phyloP scores from a whole-genome alignment of 2,113 vertebrate genomes.

The Micronycteris hirsuta region DNA sequence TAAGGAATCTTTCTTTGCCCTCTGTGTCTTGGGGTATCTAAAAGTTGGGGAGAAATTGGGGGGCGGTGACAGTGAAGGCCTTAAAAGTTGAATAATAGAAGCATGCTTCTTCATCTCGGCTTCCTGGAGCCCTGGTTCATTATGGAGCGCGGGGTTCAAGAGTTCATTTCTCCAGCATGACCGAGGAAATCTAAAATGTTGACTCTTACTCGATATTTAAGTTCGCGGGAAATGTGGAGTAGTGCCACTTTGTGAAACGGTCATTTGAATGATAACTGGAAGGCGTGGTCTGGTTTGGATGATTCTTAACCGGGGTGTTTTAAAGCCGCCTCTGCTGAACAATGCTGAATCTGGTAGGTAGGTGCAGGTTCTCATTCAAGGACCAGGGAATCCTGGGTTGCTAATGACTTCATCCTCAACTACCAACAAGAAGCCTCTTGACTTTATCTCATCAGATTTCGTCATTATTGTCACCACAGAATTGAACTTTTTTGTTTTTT shows the following conservation, averaged over 20 bases:
- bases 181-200: slow-evolving; percentile 23
- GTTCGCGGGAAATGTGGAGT: background rate
- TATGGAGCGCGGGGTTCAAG: slow-evolving; percentile 72
- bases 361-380: slow-evolving; percentile 45
- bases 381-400: slow-evolving; percentile 55
- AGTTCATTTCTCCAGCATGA: slow-evolving; percentile 71
- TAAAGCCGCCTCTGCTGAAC: slow-evolving; percentile 61
- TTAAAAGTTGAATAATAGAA: background rate
- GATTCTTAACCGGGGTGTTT: slow-evolving; percentile 37
- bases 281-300: slow-evolving; percentile 68
- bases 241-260: slow-evolving; percentile 38
- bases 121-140: slow-evolving; percentile 5
- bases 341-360: slow-evolving; percentile 67
- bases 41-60: background rate
- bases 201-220: slow-evolving; percentile 5
- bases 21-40: slow-evolving; percentile 19
- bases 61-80: background rate
- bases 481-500: slow-evolving; percentile 53
- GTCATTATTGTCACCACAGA: slow-evolving; percentile 51
- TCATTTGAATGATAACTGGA: slow-evolving; percentile 60
- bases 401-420: slow-evolving; percentile 58
- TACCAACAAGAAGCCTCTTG: slow-evolving; percentile 51
- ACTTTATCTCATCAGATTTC: slow-evolving; percentile 36
- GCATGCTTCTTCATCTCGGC: slow-evolving; percentile 18
- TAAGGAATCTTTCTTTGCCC: slow-evolving; percentile 29